Base-by-base conservation (phyloP, 2,888 invertebrate genomes). In the Mythimna vitellina region DNA sequence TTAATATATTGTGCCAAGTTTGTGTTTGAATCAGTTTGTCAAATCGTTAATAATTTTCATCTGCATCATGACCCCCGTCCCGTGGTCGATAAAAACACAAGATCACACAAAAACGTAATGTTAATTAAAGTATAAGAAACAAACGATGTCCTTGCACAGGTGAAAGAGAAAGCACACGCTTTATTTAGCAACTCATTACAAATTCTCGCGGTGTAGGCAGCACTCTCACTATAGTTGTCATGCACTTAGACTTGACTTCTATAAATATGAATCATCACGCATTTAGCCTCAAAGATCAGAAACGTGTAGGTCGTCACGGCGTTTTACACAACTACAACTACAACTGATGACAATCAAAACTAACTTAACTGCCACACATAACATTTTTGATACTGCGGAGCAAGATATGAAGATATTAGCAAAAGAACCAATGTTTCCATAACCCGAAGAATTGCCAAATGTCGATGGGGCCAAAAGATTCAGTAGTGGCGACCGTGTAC, bases 191-290 rank as follows among this genome's bases (percentile, higher is more conserved):
- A 49, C 63, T 78, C 63, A 80, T 78, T 80, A 49, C 58, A 61
- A 60, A 78, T 78, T 80, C 80, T 42, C 35, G 17, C n/a, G 20
- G 63, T 61, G 80, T 75, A 65, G 49, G 32, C 46, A 35, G 60
- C 29, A 76, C 70, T 75, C 78, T 75, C 78, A 20, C 78, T 49
- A 53, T 20, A 46, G 38, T 38, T 53, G 76, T 29, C 69, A 22
- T 78, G 62, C 57, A 66, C 46, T 80, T 58, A 49, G 8, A 42
- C 42, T 76, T 65, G 64, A 61, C 61, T 68, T 60, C 67, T 69
- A 57, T 69, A 60, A 64, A 80, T 80, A 79, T 58, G 29, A 78
- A 69, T 69, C 64, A 46, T 73, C 62, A 76, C 12, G 56, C 25
- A 17, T 60, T 38, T 32, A 61, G 60, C 69, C 69, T 64, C 54